Evolutionary conservation across 2,113 vertebrate species (phyloP).

Genomic region (Donacobius atricapilla): DNA sequence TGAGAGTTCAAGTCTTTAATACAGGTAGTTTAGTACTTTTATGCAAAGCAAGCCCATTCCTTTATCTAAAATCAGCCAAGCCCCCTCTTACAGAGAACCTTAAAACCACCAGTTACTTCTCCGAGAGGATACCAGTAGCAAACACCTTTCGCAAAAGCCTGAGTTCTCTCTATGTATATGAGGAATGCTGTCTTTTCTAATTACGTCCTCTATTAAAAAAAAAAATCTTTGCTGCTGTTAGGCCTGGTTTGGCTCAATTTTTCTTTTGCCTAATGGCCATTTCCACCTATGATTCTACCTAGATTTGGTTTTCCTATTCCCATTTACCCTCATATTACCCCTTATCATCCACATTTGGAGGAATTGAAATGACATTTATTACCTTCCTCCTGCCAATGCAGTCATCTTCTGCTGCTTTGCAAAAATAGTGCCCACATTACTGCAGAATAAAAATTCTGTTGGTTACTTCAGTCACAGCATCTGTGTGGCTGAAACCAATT

Average conservation of each 20-base stretch:
- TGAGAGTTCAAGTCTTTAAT: not conserved
- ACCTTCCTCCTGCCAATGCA: not conserved
- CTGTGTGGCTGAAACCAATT: not conserved
- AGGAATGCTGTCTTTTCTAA: not conserved
- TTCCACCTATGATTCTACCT: not conserved
- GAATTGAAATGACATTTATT: not conserved
- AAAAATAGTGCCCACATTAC: not conserved
- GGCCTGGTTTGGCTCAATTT: not conserved
- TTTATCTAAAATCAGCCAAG: not conserved
- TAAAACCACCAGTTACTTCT: not conserved
- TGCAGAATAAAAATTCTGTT: not conserved
- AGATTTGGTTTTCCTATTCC: not conserved
- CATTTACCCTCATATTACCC: not conserved
- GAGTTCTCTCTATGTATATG: not conserved
- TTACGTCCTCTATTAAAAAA: not conserved
- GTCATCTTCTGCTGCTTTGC: not conserved
- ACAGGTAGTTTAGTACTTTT: not conserved
- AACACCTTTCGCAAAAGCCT: not conserved
- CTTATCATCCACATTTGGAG: not conserved
- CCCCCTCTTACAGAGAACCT: not conserved
- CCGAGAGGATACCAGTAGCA: not conserved
- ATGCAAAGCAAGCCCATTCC: not conserved
- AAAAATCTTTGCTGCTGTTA: not conserved
- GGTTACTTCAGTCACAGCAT: not conserved
- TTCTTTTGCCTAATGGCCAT: not conserved